These are phyloP conservation scores for Drosophila ochracea DNA, from an alignment of 2,888 invertebrate species.

Conservation along the genomic window DNA sequence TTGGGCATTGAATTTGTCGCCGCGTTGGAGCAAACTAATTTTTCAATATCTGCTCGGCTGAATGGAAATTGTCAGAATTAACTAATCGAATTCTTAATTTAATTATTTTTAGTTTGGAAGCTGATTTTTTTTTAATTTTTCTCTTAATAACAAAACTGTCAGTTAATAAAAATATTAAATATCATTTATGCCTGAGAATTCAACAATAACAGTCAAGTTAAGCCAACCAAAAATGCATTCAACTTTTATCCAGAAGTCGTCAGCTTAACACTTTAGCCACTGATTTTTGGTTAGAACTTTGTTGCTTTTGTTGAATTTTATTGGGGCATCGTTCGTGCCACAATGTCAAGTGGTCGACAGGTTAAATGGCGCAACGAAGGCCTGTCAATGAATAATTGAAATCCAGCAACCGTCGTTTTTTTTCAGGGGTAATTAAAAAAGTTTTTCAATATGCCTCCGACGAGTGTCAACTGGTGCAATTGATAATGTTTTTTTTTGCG, in stretches of 20 bases:
- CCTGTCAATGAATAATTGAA: slow-evolving; percentile 75
- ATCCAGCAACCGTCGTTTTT: slow-evolving; percentile 45
- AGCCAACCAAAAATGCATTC: slow-evolving; percentile 19
- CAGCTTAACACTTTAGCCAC: slow-evolving; percentile 36
- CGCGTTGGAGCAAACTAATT: slow-evolving; percentile 34
- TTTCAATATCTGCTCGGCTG: slow-evolving; percentile 32
- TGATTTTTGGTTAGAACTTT: slow-evolving; percentile 41
- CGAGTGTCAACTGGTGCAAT: slow-evolving; percentile 57
- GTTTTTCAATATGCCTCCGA: slow-evolving; percentile 61
- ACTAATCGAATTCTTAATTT: slow-evolving; percentile 12
- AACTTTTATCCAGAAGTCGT: slow-evolving; percentile 22
- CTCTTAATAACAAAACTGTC: slow-evolving; percentile 14
- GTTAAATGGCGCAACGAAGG: slow-evolving; percentile 61
- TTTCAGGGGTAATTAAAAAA: slow-evolving; percentile 71
- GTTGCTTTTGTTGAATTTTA: neutral
- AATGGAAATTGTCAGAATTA: slow-evolving; percentile 23
- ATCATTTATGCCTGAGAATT: too few species aligned
- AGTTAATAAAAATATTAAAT: slow-evolving; percentile 16
- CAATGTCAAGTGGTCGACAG: slow-evolving; percentile 70
- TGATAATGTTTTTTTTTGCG: slow-evolving; percentile 46
- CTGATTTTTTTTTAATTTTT: slow-evolving; percentile 1
- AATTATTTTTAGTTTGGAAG: slow-evolving; percentile 12
- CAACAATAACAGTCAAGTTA: slow-evolving; percentile 12
- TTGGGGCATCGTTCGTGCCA: slow-evolving; percentile 9
- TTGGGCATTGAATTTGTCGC: slow-evolving; percentile 55